Conservation (phyloP, 2,888 invertebrate genomes). For the Rhingia rostrata region DNA sequence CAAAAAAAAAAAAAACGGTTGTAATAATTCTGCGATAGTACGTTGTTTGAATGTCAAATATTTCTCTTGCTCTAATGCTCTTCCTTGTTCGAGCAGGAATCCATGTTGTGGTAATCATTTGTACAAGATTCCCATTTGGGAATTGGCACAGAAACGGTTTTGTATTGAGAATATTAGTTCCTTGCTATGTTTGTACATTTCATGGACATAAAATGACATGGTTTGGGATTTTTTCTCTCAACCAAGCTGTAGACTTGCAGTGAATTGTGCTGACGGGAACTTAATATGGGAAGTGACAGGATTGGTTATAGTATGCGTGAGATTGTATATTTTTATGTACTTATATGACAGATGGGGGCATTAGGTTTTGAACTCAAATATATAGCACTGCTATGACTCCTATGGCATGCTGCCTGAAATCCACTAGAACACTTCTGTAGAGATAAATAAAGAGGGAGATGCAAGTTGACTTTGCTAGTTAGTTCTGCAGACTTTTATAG, state of each 20-base stretch:
- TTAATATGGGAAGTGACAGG: too few species aligned
- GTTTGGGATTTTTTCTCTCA: background rate
- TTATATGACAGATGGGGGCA: too few species aligned
- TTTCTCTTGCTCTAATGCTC: conserved; percentile 30
- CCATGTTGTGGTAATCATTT: conserved; percentile 15
- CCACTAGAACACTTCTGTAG: too few species aligned
- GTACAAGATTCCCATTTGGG: conserved; percentile 10
- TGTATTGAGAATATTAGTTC: conserved; percentile 28
- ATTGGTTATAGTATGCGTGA: too few species aligned
- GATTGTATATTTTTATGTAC: too few species aligned
- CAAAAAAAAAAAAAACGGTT: conserved; percentile 3
- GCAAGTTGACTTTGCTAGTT: too few species aligned
- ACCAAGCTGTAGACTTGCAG: conserved; percentile 26
- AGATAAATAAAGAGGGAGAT: too few species aligned
- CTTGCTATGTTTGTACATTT: conserved; percentile 11
- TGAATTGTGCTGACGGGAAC: conserved; percentile 34
- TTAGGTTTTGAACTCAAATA: too few species aligned
- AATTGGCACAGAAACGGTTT: conserved; percentile 51
- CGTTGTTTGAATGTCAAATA: conserved; percentile 37
- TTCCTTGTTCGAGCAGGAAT: conserved; percentile 45
- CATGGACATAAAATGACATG: conserved; percentile 23
- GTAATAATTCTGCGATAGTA: conserved; percentile 34
- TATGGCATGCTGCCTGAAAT: too few species aligned
- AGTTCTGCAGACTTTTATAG: too few species aligned
- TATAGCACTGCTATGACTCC: too few species aligned